Evolutionary conservation across 2,888 invertebrate genomes (phyloP), one percentile per base, ranked within the genome.

Genomic region (Girardia tigrina): DNA sequence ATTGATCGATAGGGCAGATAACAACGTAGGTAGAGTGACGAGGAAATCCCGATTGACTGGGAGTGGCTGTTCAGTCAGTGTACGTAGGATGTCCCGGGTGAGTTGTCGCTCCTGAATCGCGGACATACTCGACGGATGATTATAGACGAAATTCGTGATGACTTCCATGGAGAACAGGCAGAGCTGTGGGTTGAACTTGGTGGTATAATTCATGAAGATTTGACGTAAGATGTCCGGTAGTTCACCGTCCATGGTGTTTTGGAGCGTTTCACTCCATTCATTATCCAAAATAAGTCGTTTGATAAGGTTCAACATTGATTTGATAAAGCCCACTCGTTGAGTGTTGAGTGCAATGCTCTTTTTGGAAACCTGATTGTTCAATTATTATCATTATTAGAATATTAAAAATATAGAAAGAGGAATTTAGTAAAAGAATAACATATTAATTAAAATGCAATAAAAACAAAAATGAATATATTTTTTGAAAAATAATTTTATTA

Each of bases 261-360:
- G 14, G 16, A 78, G 26, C 1, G 70, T 26, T 12, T 78, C 77
- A 12, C 29, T 23, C 69, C 73, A 81, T 82, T 83, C 79, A 84
- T 89, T 87, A 77, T 86, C 86, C 70, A 85, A 90, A 79, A 91
- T 89, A 12, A 90, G 90, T 83, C 92, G 91, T 83, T 92, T 92
- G 77, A 92, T 82, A 81, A 92, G 91, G 82, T 92, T 92, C 29
- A 92, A 83, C 89, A 92, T 90, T 0, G 91, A 91, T 81, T 92
- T 92, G 1, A 92, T 85, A 0, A 92, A 85, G 1, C 91, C 92
- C 0, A 90, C 90, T 77, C 91, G 86, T 82, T 74, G 74, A 26
- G 74, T 56, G 27, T 74, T 74, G 2, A 74, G 74, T 1, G 56
- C 74, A 14, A 26, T 36, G 26, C 29, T 29, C 20, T 73, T 73